Percentiles rank a stretch among this genome's conserved stretches.
Evolutionary conservation across 2,888 invertebrate genomes (phyloP).

Genomic region (Leptogaster cylindrica): DNA sequence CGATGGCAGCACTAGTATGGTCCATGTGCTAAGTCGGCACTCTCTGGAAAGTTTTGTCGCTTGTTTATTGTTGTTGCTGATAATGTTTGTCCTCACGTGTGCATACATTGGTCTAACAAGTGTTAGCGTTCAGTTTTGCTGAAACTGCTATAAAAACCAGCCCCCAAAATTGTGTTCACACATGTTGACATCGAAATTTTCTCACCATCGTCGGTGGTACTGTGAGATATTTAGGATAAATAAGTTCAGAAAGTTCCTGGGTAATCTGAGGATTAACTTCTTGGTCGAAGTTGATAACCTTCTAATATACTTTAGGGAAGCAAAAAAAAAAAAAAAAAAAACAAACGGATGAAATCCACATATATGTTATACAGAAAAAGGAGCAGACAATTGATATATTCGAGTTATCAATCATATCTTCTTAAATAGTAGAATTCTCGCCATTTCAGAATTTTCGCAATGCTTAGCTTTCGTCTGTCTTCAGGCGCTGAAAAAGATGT

Average conservation of each 20-base stretch:
- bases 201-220: background rate
- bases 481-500: background rate
- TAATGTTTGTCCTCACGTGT: background rate
- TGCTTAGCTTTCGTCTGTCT: background rate
- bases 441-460: background rate
- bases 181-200: conserved; percentile 10
- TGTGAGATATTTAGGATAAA: conserved; percentile 7
- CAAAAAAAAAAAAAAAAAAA: no score
- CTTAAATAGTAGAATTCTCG: background rate
- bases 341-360: no score
- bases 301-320: background rate
- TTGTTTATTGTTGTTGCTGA: conserved; percentile 1
- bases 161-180: conserved; percentile 13
- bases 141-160: conserved; percentile 11
- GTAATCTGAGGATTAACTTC: conserved; percentile 22
- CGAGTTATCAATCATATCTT: conserved; percentile 19
- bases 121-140: background rate
- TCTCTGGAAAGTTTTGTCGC: conserved; percentile 17
- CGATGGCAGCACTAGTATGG: background rate
- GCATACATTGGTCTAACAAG: conserved; percentile 13
- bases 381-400: conserved; percentile 30
- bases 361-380: background rate
- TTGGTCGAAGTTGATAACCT: conserved; percentile 29
- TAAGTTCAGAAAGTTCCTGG: conserved; percentile 14
- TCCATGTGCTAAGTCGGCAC: conserved; percentile 1